Evolutionary conservation across 2,113 vertebrate genomes (phyloP).

Genomic region (Camelus bactrianus): DNA sequence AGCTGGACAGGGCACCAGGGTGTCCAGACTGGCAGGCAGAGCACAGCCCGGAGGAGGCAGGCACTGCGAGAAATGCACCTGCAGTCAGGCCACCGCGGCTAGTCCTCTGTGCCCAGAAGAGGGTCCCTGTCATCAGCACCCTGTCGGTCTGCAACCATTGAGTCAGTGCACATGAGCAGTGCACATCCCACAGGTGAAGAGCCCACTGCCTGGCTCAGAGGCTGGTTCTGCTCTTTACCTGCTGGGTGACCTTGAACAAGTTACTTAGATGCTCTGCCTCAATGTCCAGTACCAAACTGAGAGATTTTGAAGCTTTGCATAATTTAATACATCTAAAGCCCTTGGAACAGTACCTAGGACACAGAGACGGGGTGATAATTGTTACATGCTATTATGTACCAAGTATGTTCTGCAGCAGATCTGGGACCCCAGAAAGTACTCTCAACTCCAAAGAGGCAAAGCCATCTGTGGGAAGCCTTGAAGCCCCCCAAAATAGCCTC

Average conservation of each 20-base stretch:
- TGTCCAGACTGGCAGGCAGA: background rate
- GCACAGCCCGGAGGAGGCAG: background rate
- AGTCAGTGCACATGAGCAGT: background rate
- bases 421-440: background rate
- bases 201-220: background rate
- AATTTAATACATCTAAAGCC: background rate
- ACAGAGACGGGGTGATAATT: background rate
- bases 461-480: background rate
- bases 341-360: background rate
- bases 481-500: background rate
- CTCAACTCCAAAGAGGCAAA: background rate
- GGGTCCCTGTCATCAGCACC: background rate
- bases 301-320: background rate
- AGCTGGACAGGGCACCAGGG: background rate
- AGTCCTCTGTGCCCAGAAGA: background rate
- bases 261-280: background rate
- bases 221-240: background rate
- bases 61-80: fast-evolving
- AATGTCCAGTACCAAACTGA: background rate
- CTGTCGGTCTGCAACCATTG: background rate
- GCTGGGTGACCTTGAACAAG: background rate
- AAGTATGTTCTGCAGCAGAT: background rate
- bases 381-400: background rate
- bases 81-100: fast-evolving
- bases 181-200: background rate